These are phyloP conservation scores for Psilopogon haemacephalus DNA, from an alignment of 2,113 vertebrate species.

Conservation along the genomic window DNA sequence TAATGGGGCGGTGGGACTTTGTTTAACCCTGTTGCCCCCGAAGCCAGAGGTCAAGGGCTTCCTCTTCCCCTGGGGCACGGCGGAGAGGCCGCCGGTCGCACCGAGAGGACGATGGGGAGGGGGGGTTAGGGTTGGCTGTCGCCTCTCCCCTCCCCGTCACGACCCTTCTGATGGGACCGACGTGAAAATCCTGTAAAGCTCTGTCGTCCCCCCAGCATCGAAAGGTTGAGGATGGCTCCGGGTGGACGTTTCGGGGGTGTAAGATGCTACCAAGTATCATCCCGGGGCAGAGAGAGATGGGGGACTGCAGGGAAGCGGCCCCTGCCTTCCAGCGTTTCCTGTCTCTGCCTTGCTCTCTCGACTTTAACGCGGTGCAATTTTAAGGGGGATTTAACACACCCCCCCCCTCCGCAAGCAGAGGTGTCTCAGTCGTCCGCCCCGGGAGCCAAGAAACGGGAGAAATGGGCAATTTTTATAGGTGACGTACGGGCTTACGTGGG, in stretches of 20 bases:
- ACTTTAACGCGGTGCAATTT: not conserved
- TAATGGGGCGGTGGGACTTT: slow-evolving; percentile 62
- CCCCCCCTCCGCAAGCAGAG: not conserved
- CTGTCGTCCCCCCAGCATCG: not conserved
- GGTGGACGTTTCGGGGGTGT: not conserved
- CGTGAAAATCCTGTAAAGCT: not conserved
- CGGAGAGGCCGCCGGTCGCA: not conserved
- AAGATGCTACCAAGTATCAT: not conserved
- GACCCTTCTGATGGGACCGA: not conserved
- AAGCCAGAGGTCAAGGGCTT: slow-evolving; percentile 63
- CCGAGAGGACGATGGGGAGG: not conserved
- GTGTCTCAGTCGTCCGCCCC: not conserved
- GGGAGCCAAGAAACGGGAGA: not conserved
- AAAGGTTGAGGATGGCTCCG: not conserved
- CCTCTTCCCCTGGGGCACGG: slow-evolving; percentile 12
- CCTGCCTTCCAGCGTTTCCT: not conserved
- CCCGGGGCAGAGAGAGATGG: not conserved
- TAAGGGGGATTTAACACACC: not conserved
- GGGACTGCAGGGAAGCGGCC: not conserved
- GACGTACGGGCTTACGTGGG: slow-evolving; percentile 71
- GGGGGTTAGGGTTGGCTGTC: not conserved
- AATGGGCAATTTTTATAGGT: slow-evolving; percentile 63
- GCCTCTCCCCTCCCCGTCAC: not conserved
- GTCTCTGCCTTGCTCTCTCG: not conserved
- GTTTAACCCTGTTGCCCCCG: slow-evolving; percentile 54